phyloP scores from a whole-genome alignment of 1,140 invertebrate species.

The Pseudomyrmex gracilis region DNA sequence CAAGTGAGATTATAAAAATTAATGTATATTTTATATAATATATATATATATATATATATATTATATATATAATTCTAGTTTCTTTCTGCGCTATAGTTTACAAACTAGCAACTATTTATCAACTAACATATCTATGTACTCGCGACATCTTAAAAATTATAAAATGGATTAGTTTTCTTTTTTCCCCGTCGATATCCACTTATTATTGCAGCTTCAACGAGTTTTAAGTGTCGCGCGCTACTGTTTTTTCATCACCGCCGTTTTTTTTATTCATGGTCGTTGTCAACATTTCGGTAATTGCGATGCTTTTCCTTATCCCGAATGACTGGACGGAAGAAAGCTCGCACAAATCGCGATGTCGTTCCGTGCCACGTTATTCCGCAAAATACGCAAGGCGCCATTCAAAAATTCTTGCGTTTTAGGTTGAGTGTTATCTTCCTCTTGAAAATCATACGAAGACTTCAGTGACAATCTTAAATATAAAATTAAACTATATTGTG shows the following conservation, averaged over 20 bases:
- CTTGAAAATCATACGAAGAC: constrained; percentile 5
- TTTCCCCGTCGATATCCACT: constrained; percentile 71
- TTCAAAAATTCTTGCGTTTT: constrained; percentile 16
- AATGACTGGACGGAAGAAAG: constrained; percentile 76
- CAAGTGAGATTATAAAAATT: constrained; percentile 82
- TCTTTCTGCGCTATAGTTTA: constrained; percentile 75
- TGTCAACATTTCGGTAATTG: constrained; percentile 61
- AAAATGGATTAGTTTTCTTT: constrained; percentile 78
- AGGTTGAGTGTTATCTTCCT: too few species aligned
- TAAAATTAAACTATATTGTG: constrained; percentile 1
- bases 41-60: constrained; percentile 72
- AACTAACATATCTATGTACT: constrained; percentile 79
- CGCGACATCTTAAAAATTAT: constrained; percentile 79
- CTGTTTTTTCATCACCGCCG: constrained; percentile 1
- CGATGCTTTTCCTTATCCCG: constrained; percentile 65
- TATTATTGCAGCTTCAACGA: constrained; percentile 78
- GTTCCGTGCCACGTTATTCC: constrained; percentile 65
- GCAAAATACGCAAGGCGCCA: constrained; percentile 28
- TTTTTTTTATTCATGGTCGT: constrained; percentile 60
- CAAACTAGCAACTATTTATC: constrained; percentile 79
- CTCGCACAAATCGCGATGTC: constrained; percentile 72
- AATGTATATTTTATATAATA: constrained; percentile 72
- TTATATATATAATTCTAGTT: constrained; percentile 72
- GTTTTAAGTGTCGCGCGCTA: constrained; percentile 64
- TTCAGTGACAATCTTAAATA: neutral